These are phyloP conservation scores for Drymonia ruficornis DNA, from an alignment of 2,888 invertebrate species.

Conservation along the genomic window DNA sequence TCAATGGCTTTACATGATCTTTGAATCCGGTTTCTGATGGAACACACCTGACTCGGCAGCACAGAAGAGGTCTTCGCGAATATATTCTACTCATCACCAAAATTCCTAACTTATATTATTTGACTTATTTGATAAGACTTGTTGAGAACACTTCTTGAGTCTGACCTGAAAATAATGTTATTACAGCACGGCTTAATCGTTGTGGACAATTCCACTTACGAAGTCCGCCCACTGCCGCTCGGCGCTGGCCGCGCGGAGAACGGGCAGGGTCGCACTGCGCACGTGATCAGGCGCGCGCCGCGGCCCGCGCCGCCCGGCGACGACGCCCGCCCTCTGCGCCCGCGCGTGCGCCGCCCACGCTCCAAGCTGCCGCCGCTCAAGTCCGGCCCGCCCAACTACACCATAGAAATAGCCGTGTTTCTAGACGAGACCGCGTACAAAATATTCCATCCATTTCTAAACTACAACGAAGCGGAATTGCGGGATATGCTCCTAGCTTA, in stretches of 20 bases:
- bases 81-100: too few relatives aligned
- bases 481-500: slow-evolving; percentile 92
- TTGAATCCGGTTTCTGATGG: too few relatives aligned
- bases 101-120: not conserved
- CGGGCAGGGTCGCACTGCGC: slow-evolving; percentile 74
- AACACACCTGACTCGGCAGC: too few relatives aligned
- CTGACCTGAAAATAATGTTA: not conserved
- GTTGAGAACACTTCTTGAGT: not conserved
- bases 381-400: slow-evolving; percentile 72
- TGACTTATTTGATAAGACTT: not conserved
- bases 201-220: slow-evolving; percentile 87
- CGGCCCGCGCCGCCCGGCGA: slow-evolving; percentile 71
- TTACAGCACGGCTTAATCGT: slow-evolving; percentile 88
- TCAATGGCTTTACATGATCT: too few relatives aligned
- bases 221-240: slow-evolving; percentile 87
- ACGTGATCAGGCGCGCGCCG: slow-evolving; percentile 84
- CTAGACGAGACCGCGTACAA: slow-evolving; percentile 90
- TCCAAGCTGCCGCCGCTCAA: slow-evolving; percentile 42
- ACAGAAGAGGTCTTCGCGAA: too few relatives aligned
- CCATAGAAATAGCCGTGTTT: slow-evolving; percentile 90
- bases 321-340: slow-evolving; percentile 67
- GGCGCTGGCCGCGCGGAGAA: slow-evolving; percentile 67
- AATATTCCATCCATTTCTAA: slow-evolving; percentile 88
- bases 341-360: slow-evolving; percentile 60
- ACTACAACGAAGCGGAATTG: slow-evolving; percentile 86